Base-by-base conservation (phyloP, 2,888 invertebrate genomes). In the Helleia helle region DNA sequence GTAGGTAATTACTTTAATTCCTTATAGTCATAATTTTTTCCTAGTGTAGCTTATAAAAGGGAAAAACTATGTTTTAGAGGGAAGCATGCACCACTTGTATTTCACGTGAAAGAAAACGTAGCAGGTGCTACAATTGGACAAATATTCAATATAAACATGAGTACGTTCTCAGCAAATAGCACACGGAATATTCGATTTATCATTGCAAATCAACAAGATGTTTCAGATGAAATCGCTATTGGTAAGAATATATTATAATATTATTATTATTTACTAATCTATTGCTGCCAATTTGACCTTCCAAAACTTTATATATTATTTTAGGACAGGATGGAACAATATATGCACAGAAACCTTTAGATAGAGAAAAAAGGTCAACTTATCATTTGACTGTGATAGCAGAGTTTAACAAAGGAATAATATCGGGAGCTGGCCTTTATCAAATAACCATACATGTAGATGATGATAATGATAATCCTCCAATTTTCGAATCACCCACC, bases 401-500 rank as follows among this genome's bases (percentile, higher is more conserved):
- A 6, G 93, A 94, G 65, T 91, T 91, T 52, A 88, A 86, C 13
- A 89, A 91, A 61, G 92, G 92, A 4, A 67, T 88, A 45, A 87
- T 89, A 41, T 89, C 89, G 47, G 90, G 90, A 4, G 90, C 91
- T 36, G 92, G 91, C 1, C 90, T 93, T 42, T 93, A 93, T 60
- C 93, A 93, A 86, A 91, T 93, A 1, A 91, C 90, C 7, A 87
- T 95, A 18, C 83, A 90, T 40, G 93, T 95, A 1, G 92, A 93
- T 45, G 95, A 96, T 61, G 93, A 93, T 46, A 95, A 96, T 59
- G 95, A 95, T 59, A 95, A 95, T 58, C 87, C 94, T 2, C 96
- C 97, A 0, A 70, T 88, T 42, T 96, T 97, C 65, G 90, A 91
- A 49, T 73, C 87, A 7, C 62, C 87, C 1, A 66, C 83, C 1